Percentiles rank a stretch among this genome's conserved stretches.
phyloP scores from a whole-genome alignment of 2,888 invertebrate genomes.

The Pristionchus fissidentatus region DNA sequence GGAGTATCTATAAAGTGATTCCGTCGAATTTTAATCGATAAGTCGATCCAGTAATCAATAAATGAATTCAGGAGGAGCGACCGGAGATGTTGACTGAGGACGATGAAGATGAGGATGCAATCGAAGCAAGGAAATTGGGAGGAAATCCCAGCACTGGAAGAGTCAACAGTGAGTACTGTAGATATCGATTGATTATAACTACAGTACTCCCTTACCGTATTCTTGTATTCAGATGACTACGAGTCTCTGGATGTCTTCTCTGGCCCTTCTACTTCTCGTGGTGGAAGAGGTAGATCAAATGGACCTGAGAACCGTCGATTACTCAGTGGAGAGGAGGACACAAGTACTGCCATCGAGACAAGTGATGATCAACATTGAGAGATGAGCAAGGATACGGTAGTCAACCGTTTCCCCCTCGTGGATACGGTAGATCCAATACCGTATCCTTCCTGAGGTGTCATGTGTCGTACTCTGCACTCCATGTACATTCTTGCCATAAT shows the following conservation, averaged over 20 bases:
- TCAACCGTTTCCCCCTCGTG: too few species aligned
- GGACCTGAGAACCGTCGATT: neutral
- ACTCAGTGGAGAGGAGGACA: constrained; percentile 2
- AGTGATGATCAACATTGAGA: constrained; percentile 39
- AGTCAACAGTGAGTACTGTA: constrained; percentile 22
- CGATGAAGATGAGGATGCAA: constrained; percentile 36
- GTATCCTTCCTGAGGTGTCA: constrained; percentile 24
- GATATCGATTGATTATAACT: neutral
- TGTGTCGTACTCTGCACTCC: constrained; percentile 39
- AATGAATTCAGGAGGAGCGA: neutral
- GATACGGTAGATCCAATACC: too few species aligned
- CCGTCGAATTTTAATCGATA: too few species aligned
- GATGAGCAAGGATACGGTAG: constrained; percentile 15
- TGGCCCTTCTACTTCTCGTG: constrained; percentile 1
- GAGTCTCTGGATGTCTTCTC: constrained; percentile 13
- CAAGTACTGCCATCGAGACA: constrained; percentile 22
- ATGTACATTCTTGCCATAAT: constrained; percentile 8
- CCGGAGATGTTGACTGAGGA: constrained; percentile 34
- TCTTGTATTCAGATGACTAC: constrained; percentile 22
- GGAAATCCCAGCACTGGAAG: neutral
- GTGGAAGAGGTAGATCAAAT: constrained; percentile 29
- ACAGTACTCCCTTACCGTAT: too few species aligned
- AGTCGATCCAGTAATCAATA: neutral
- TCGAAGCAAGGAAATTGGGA: constrained; percentile 46
- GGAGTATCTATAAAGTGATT: too few species aligned